These are phyloP conservation scores for Thripadectes ignobilis DNA, from an alignment of 2,797 vertebrate genomes.

Conservation along the genomic window DNA sequence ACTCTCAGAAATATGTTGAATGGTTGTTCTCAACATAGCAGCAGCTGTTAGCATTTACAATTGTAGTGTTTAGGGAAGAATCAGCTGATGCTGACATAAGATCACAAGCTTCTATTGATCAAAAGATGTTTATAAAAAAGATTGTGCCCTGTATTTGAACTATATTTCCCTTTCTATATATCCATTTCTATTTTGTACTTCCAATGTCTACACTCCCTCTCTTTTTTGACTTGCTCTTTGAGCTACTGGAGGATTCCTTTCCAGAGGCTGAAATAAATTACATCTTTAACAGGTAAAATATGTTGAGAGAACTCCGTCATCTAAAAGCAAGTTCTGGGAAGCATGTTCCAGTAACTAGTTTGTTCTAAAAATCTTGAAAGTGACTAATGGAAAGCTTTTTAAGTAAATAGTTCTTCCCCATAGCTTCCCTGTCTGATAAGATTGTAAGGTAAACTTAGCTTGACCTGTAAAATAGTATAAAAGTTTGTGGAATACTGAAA, in stretches of 20 bases:
- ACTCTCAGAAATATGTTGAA: background rate
- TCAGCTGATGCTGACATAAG: constrained; percentile 19
- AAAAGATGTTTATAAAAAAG: background rate
- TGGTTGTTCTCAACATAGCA: constrained; percentile 16
- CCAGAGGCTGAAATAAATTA: background rate
- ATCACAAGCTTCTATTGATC: constrained; percentile 23
- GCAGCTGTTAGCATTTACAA: constrained; percentile 3
- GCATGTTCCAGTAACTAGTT: background rate
- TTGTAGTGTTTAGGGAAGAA: constrained; percentile 11
- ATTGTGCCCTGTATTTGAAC: background rate
- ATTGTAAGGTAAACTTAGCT: background rate
- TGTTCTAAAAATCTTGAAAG: background rate
- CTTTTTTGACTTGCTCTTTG: background rate
- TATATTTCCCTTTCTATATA: background rate
- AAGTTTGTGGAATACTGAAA: background rate
- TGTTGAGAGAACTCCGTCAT: background rate
- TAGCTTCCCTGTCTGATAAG: background rate
- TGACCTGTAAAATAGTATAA: background rate
- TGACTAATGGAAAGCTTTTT: background rate
- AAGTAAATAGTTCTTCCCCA: background rate
- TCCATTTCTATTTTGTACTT: background rate
- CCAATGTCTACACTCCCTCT: background rate
- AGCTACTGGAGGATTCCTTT: constrained; percentile 32
- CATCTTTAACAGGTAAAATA: background rate
- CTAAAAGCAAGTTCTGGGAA: background rate